Percentiles rank a stretch among this genome's conserved stretches.
Evolutionary conservation across 2,113 vertebrate species (phyloP).

Genomic region (Heliornis fulica): DNA sequence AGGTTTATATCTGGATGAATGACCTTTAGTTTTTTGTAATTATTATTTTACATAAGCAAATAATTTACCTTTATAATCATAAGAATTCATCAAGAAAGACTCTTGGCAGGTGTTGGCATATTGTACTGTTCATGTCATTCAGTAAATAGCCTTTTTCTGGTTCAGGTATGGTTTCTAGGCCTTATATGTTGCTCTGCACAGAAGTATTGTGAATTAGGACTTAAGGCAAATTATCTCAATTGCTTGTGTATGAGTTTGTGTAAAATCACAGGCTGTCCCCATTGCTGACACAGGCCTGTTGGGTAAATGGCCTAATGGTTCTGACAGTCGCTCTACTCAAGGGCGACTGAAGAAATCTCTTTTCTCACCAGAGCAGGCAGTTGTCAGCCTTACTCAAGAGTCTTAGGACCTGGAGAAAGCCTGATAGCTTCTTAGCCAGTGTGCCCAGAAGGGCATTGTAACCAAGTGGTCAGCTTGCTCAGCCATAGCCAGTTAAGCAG

Average conservation of each 20-base stretch:
- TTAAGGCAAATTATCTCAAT: background rate
- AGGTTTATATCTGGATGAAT: slow-evolving; percentile 27
- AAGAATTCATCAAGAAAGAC: slow-evolving; percentile 12
- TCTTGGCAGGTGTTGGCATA: slow-evolving; percentile 21
- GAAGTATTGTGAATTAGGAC: background rate
- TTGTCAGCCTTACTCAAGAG: background rate
- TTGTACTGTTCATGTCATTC: background rate
- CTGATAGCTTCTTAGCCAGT: background rate
- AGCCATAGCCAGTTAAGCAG: background rate
- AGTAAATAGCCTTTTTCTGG: background rate
- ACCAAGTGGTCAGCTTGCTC: background rate
- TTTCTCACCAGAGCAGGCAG: background rate
- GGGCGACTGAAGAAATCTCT: background rate
- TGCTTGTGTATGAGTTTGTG: background rate
- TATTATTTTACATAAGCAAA: slow-evolving; percentile 58
- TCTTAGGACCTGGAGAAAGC: background rate
- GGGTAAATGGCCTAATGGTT: background rate
- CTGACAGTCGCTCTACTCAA: background rate
- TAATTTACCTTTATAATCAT: slow-evolving; percentile 48
- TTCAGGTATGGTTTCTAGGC: background rate
- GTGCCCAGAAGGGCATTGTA: background rate
- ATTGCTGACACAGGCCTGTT: background rate
- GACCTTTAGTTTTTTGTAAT: slow-evolving; percentile 51
- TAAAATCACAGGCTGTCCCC: background rate
- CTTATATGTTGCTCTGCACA: background rate